Conservation (phyloP, 2,113 vertebrate genomes). For the Corythoichthys haematopterus region DNA sequence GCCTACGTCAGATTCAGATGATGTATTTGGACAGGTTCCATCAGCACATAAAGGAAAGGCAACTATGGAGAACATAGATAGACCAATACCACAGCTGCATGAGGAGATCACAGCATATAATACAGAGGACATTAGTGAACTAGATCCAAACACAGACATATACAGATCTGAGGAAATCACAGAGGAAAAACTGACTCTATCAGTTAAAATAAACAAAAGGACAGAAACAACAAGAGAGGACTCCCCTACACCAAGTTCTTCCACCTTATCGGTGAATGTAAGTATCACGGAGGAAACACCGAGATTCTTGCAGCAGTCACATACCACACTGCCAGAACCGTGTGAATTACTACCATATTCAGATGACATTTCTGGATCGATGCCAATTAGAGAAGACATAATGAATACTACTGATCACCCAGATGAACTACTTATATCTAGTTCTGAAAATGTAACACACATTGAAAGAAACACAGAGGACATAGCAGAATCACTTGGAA, state of each 20-base stretch:
- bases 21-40: background rate
- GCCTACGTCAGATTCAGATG: background rate
- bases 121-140: background rate
- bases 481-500: background rate
- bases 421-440: background rate
- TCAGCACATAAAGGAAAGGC: background rate
- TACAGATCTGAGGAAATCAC: background rate
- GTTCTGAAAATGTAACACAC: background rate
- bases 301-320: background rate
- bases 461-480: background rate
- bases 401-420: background rate
- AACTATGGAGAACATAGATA: background rate
- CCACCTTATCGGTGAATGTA: slow-evolving; percentile 4
- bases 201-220: slow-evolving; percentile 4
- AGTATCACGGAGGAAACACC: background rate
- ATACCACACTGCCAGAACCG: background rate
- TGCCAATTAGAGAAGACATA: background rate
- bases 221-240: background rate
- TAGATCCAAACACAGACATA: background rate
- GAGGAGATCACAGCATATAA: background rate
- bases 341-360: background rate
- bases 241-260: background rate
- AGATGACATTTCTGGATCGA: background rate
- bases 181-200: background rate
- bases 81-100: too few species aligned